Percentiles rank a stretch among this genome's conserved stretches.
These are phyloP conservation scores for Formicarius rufipectus DNA, from an alignment of 2,113 vertebrate species.

Conservation along the genomic window DNA sequence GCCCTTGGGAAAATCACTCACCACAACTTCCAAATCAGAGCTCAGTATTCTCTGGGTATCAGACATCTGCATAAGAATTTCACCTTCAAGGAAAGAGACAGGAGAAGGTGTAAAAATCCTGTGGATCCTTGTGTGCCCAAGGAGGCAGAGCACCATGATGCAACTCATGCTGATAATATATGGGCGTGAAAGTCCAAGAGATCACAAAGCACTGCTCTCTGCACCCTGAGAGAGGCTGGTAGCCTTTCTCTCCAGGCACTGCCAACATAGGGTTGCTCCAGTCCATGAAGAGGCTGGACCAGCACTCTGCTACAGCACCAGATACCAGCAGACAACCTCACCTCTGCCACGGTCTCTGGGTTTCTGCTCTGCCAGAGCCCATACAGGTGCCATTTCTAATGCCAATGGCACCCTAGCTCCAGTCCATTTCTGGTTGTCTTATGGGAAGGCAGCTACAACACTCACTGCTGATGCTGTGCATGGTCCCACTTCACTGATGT, in stretches of 20 bases:
- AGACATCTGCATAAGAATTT: slow-evolving; percentile 89
- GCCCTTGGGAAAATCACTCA: slow-evolving; percentile 61
- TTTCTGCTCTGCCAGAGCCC: not conserved
- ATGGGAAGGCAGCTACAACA: not conserved
- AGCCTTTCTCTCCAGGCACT: not conserved
- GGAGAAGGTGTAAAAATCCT: not conserved
- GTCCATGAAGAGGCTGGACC: rapidly evolving
- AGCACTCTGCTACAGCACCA: not conserved
- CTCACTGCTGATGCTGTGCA: rapidly evolving
- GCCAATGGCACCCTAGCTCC: not conserved
- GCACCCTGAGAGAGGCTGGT: not conserved
- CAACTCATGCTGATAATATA: not conserved
- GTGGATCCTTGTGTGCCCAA: not conserved
- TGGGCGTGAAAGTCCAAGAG: not conserved
- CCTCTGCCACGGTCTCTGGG: not conserved
- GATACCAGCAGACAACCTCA: rapidly evolving
- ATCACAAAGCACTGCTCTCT: not conserved
- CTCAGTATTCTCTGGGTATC: slow-evolving; percentile 84
- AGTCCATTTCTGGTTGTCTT: not conserved
- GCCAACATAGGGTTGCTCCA: rapidly evolving
- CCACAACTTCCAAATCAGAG: slow-evolving; percentile 84
- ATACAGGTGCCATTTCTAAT: not conserved
- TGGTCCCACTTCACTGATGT: rapidly evolving
- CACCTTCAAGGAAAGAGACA: slow-evolving; percentile 73
- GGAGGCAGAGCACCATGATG: not conserved